Evolutionary conservation across 2,888 invertebrate species (phyloP).

Genomic region (Selenia dentaria): DNA sequence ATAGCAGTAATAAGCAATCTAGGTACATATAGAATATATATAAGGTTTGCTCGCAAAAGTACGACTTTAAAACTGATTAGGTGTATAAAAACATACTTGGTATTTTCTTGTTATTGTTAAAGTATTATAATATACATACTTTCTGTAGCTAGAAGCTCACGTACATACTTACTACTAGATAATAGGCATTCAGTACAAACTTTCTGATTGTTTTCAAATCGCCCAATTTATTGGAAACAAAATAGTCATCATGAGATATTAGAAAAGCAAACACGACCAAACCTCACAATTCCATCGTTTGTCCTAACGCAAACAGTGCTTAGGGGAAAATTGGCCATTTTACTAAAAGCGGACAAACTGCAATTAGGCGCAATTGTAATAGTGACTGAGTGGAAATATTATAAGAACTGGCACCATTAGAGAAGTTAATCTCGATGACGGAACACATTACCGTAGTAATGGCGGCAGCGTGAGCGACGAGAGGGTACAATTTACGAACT

Average conservation of each 20-base stretch:
- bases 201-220: slow-evolving; percentile 31
- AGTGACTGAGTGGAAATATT: slow-evolving; percentile 72
- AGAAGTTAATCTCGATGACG: slow-evolving; percentile 82
- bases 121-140: too few species aligned
- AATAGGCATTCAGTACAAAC: too few species aligned
- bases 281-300: slow-evolving; percentile 52
- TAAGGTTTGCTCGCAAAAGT: too few species aligned
- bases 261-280: slow-evolving; percentile 40
- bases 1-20: too few species aligned
- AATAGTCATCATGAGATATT: slow-evolving; percentile 26
- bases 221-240: slow-evolving; percentile 31
- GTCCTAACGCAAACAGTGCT: slow-evolving; percentile 59
- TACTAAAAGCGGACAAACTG: slow-evolving; percentile 79
- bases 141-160: too few species aligned
- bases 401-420: slow-evolving; percentile 72
- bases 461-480: slow-evolving; percentile 73
- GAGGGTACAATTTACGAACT: slow-evolving; percentile 72
- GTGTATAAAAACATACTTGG: too few species aligned
- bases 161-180: too few species aligned
- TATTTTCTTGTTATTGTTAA: too few species aligned
- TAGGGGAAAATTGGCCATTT: slow-evolving; percentile 76
- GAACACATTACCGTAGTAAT: slow-evolving; percentile 79
- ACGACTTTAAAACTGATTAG: too few species aligned
- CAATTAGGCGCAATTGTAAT: slow-evolving; percentile 69
- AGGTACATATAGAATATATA: too few species aligned